Conservation (phyloP, 2,888 invertebrate genomes). For the Chironomus riparius region DNA sequence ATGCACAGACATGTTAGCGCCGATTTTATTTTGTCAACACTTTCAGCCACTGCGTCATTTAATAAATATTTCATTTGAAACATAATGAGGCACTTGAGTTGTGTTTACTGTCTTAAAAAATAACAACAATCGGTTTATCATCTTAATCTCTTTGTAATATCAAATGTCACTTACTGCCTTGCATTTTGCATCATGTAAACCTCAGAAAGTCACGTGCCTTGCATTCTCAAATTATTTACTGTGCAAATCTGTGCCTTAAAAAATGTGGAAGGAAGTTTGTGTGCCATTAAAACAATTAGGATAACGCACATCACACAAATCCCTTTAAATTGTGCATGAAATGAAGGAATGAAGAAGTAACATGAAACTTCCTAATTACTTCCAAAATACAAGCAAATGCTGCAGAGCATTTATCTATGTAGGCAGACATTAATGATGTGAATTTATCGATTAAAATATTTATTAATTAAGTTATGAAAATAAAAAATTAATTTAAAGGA, state of each 20-base stretch:
- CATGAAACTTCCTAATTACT: not conserved
- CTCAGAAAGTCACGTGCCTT: not conserved
- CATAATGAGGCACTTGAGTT: not conserved
- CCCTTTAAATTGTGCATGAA: not conserved
- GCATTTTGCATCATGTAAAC: not conserved
- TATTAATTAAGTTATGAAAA: not conserved
- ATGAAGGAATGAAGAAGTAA: not conserved
- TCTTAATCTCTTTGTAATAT: not conserved
- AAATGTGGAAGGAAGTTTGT: not conserved
- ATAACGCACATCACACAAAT: conserved; percentile 9
- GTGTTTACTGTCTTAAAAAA: not conserved
- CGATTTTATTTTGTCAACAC: not conserved
- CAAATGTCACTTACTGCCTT: not conserved
- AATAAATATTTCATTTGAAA: not conserved
- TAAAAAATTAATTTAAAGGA: not conserved
- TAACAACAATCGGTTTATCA: not conserved
- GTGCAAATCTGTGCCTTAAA: not conserved
- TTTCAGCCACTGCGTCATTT: too few species aligned
- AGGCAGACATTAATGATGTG: not conserved
- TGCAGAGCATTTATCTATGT: not conserved
- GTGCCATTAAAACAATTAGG: conserved; percentile 20
- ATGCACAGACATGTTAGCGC: not conserved
- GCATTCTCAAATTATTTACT: not conserved
- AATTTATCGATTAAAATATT: not conserved
- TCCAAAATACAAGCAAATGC: not conserved